A percentile compares a stretch with the other conserved stretches of the same genome.
phyloP scores from a whole-genome alignment of 2,888 invertebrate species.

The Spodoptera littoralis region DNA sequence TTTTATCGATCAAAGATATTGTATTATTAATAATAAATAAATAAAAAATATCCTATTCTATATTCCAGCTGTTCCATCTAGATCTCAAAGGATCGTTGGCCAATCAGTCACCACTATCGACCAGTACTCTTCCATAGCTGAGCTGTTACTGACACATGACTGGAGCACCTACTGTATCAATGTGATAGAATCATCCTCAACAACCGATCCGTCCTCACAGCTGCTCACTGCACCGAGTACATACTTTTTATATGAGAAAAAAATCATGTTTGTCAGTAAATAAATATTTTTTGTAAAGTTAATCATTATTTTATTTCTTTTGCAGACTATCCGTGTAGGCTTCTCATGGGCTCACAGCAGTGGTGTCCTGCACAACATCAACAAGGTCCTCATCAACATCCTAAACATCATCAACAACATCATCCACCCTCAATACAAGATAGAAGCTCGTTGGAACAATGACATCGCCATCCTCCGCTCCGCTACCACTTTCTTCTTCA shows the following conservation, averaged over 20 bases:
- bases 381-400: no score
- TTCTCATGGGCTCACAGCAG: slow-evolving; percentile 62
- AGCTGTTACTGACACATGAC: slow-evolving; percentile 49
- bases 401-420: no score
- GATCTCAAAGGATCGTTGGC: slow-evolving; percentile 62
- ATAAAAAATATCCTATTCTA: no score
- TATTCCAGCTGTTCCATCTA: slow-evolving; percentile 43
- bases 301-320: background rate
- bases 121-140: slow-evolving; percentile 46
- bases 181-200: slow-evolving; percentile 62
- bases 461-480: slow-evolving; percentile 64
- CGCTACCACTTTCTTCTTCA: slow-evolving; percentile 41
- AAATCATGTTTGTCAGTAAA: background rate
- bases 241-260: slow-evolving; percentile 4
- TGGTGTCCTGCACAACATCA: slow-evolving; percentile 54
- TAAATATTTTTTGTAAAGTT: no score
- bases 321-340: slow-evolving; percentile 59
- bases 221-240: slow-evolving; percentile 51
- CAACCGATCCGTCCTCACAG: slow-evolving; percentile 55
- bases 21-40: no score
- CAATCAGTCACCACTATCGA: slow-evolving; percentile 59
- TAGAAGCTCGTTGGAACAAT: slow-evolving; percentile 42
- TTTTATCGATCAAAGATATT: background rate
- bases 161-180: slow-evolving; percentile 26
- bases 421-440: slow-evolving; percentile 56